A percentile compares a stretch with the other conserved stretches of the same genome.
These are phyloP conservation scores for Leucophenga varia DNA, from an alignment of 1,140 invertebrate species.

Conservation along the genomic window DNA sequence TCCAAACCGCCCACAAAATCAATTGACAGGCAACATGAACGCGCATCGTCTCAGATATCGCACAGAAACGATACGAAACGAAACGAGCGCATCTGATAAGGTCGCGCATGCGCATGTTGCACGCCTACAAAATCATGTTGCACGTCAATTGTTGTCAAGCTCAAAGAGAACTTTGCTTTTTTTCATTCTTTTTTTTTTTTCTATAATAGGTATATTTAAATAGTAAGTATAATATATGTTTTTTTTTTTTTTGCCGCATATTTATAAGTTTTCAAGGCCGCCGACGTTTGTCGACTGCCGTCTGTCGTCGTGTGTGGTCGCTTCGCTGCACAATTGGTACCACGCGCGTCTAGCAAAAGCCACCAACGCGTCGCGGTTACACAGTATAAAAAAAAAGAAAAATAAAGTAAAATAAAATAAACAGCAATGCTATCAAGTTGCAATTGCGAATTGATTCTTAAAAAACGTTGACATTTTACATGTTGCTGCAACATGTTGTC, in stretches of 20 bases:
- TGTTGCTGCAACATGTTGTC: constrained; percentile 38
- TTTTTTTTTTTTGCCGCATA: constrained; percentile 8
- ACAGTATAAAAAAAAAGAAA: no score
- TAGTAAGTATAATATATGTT: constrained; percentile 8
- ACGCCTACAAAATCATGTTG: constrained; percentile 57
- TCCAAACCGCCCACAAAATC: constrained; percentile 26
- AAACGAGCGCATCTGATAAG: constrained; percentile 43
- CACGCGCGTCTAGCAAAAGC: constrained; percentile 5
- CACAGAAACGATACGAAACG: constrained; percentile 13
- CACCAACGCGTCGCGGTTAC: constrained; percentile 24
- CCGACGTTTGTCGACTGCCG: constrained; percentile 4
- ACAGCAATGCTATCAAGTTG: no score
- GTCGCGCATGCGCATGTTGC: constrained; percentile 54
- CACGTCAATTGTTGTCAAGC: constrained; percentile 48
- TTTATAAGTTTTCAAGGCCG: constrained; percentile 12
- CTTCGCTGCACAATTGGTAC: constrained; percentile 26
- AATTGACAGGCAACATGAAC: constrained; percentile 50
- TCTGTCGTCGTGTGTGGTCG: constrained; percentile 35
- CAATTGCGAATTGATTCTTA: constrained; percentile 52
- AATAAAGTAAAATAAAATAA: no score
- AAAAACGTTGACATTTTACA: constrained; percentile 48
- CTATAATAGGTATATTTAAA: no score
- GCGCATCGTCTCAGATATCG: constrained; percentile 14
- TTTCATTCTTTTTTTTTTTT: no score
- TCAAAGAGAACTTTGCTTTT: constrained; percentile 9